A percentile compares a stretch with the other conserved stretches of the same genome.
These are phyloP conservation scores for Melanotaenia boesemani DNA, from an alignment of 2,797 vertebrate genomes.

Conservation along the genomic window DNA sequence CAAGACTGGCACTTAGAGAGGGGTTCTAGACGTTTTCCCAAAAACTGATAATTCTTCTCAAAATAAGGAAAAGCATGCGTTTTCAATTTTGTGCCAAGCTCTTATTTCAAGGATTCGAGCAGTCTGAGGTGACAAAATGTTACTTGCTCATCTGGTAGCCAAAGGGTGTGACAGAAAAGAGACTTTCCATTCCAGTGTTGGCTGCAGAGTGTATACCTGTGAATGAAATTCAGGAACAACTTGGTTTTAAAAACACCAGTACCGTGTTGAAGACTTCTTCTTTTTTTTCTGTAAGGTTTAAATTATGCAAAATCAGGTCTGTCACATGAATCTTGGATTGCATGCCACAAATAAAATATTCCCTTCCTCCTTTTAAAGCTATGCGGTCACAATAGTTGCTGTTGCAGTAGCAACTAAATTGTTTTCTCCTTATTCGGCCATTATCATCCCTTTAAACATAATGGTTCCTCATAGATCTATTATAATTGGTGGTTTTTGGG, in stretches of 20 bases:
- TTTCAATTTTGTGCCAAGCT: slow-evolving; percentile 31
- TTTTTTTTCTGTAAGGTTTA: neutral
- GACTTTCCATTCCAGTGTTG: slow-evolving; percentile 27
- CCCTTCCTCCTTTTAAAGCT: slow-evolving; percentile 6
- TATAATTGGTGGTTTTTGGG: slow-evolving; percentile 44
- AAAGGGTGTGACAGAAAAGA: slow-evolving; percentile 44
- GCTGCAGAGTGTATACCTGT: slow-evolving; percentile 37
- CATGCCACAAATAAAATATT: slow-evolving; percentile 12
- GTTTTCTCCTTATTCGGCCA: slow-evolving; percentile 55
- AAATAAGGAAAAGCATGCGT: slow-evolving; percentile 23
- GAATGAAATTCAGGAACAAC: slow-evolving; percentile 33
- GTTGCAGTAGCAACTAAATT: slow-evolving; percentile 44
- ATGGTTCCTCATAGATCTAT: slow-evolving; percentile 57
- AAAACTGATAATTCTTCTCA: slow-evolving; percentile 7
- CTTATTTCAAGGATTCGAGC: slow-evolving; percentile 39
- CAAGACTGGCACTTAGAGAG: slow-evolving; percentile 13
- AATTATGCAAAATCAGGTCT: slow-evolving; percentile 6
- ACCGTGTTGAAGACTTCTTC: neutral
- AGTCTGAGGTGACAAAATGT: slow-evolving; percentile 30
- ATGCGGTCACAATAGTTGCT: slow-evolving; percentile 7
- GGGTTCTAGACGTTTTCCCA: slow-evolving; percentile 18
- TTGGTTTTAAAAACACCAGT: neutral
- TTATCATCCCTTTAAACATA: slow-evolving; percentile 64
- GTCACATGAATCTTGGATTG: neutral
- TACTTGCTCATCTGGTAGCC: slow-evolving; percentile 33